Evolutionary conservation across 2,113 vertebrate genomes (phyloP).

Genomic region (Sakesphorus luctuosus): DNA sequence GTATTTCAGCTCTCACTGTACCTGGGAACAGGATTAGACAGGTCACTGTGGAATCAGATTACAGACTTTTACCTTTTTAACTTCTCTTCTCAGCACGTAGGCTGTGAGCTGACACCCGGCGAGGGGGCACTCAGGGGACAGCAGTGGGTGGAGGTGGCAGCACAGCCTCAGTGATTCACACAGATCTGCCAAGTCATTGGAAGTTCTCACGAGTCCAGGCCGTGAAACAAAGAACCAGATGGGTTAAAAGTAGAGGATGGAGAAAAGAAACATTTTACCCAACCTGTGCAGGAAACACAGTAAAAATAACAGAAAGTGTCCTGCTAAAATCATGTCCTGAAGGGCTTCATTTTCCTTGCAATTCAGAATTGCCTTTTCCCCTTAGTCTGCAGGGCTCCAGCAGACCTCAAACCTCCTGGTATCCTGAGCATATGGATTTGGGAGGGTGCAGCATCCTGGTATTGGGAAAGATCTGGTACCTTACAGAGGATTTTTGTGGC

Average conservation of each 20-base stretch:
- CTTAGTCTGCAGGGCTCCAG: neutral
- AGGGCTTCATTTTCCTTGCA: neutral
- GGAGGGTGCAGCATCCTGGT: neutral
- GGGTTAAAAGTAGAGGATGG: neutral
- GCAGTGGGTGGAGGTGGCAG: constrained; percentile 18
- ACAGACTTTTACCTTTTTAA: constrained; percentile 70
- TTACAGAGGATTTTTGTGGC: rapidly evolving
- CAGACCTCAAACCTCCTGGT: neutral
- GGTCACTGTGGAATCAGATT: constrained; percentile 72
- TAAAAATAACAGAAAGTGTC: neutral
- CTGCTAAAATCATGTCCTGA: neutral
- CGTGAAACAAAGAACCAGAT: neutral
- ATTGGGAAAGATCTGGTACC: neutral
- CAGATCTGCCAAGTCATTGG: neutral
- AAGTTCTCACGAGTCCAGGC: neutral
- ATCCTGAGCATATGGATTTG: rapidly evolving
- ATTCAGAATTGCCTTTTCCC: neutral
- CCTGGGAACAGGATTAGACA: constrained; percentile 75
- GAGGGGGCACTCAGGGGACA: constrained; percentile 46
- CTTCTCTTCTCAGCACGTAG: constrained; percentile 72
- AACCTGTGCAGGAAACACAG: neutral
- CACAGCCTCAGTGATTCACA: neutral
- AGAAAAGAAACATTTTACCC: neutral
- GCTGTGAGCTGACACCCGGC: constrained; percentile 50
- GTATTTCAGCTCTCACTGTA: constrained; percentile 59